These are phyloP conservation scores for Steinernema carpocapsae DNA, from an alignment of 2,888 invertebrate genomes.

Conservation along the genomic window DNA sequence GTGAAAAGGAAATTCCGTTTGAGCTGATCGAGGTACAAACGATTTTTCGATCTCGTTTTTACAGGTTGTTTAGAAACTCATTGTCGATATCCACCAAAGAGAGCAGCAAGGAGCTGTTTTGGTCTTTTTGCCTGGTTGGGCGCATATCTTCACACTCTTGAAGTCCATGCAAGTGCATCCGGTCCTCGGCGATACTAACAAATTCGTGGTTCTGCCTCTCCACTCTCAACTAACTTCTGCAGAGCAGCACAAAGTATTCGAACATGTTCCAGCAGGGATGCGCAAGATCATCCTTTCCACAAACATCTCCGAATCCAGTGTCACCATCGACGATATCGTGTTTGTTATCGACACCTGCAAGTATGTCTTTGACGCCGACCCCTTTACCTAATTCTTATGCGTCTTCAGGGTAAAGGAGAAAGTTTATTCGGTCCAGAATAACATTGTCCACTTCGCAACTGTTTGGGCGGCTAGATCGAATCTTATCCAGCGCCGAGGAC, in stretches of 20 bases:
- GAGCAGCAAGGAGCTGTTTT: slow-evolving; percentile 84
- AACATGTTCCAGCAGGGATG: slow-evolving; percentile 78
- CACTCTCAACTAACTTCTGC: slow-evolving; percentile 95
- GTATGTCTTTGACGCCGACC: neutral
- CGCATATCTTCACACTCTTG: slow-evolving; percentile 87
- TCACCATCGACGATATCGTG: slow-evolving; percentile 97
- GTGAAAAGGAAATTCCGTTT: slow-evolving; percentile 89
- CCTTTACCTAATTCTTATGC: neutral
- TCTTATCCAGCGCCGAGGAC: slow-evolving; percentile 89
- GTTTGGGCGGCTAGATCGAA: slow-evolving; percentile 80
- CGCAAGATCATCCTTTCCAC: slow-evolving; percentile 88
- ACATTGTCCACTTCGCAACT: slow-evolving; percentile 91
- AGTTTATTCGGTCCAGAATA: slow-evolving; percentile 95
- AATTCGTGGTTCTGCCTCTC: slow-evolving; percentile 81
- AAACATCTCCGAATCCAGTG: slow-evolving; percentile 96
- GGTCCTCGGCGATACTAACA: slow-evolving; percentile 35
- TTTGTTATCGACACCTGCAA: slow-evolving; percentile 92
- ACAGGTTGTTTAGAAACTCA: slow-evolving; percentile 72
- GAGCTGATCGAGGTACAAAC: slow-evolving; percentile 82
- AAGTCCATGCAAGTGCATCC: neutral
- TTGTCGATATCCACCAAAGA: slow-evolving; percentile 71
- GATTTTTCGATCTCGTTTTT: slow-evolving; percentile 14
- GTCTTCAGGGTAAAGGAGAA: slow-evolving; percentile 83
- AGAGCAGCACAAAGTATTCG: slow-evolving; percentile 85
- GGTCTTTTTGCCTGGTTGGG: slow-evolving; percentile 95